Percentiles rank a stretch among this genome's conserved stretches.
These are phyloP conservation scores for Edolisoma coerulescens DNA, from an alignment of 2,113 vertebrate species.

Conservation along the genomic window DNA sequence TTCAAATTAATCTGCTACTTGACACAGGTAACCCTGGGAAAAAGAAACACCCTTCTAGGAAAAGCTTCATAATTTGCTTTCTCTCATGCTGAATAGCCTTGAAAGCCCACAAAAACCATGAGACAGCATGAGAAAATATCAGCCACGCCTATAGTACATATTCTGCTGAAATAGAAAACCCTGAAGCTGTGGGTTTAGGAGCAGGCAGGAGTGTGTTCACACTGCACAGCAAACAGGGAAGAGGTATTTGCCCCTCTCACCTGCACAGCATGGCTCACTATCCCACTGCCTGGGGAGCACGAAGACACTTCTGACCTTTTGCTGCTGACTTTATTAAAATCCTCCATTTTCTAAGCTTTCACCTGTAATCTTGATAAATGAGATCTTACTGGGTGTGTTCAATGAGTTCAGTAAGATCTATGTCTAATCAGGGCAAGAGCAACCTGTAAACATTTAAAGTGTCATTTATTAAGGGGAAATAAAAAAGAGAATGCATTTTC, in stretches of 20 bases:
- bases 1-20: background rate
- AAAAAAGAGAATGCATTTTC: background rate
- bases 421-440: background rate
- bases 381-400: background rate
- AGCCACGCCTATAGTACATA: background rate
- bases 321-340: background rate
- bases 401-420: background rate
- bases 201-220: background rate
- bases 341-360: background rate
- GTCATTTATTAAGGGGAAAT: accelerated
- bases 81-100: background rate
- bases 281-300: background rate
- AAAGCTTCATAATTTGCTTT: background rate
- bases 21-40: background rate
- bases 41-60: background rate
- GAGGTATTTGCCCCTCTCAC: background rate
- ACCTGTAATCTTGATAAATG: background rate
- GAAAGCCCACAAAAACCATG: background rate
- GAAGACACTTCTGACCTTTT: background rate
- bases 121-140: background rate
- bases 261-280: background rate
- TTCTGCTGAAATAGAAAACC: background rate
- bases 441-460: background rate
- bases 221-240: background rate
- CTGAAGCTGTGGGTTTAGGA: background rate